Evolutionary conservation across 2,888 invertebrate genomes (phyloP).

Genomic region (Bhutanitis thaidina): DNA sequence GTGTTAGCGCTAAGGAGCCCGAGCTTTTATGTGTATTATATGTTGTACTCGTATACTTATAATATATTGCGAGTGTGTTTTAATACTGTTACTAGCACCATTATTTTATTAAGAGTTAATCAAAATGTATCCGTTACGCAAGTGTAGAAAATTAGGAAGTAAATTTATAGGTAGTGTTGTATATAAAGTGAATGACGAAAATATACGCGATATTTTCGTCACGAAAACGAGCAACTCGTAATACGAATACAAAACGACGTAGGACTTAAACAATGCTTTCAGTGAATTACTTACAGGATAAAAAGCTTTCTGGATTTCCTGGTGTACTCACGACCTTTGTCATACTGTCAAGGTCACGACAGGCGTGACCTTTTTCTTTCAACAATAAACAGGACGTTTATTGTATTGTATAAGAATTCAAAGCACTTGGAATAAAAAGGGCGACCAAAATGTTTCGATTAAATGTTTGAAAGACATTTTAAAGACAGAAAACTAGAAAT

Average conservation of each 20-base stretch:
- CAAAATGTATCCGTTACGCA: background rate
- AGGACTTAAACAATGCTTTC: background rate
- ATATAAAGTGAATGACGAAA: background rate
- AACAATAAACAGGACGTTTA: too few relatives aligned
- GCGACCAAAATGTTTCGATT: too few relatives aligned
- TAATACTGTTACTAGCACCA: too few relatives aligned
- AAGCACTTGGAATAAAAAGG: too few relatives aligned
- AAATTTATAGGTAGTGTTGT: background rate
- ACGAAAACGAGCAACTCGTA: background rate
- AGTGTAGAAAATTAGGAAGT: background rate
- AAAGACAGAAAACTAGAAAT: too few relatives aligned
- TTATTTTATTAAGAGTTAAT: too few relatives aligned
- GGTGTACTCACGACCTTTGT: background rate
- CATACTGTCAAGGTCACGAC: background rate
- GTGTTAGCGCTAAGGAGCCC: too few relatives aligned
- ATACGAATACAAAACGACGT: background rate
- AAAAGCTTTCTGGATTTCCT: conserved; percentile 2
- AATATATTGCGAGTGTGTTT: too few relatives aligned
- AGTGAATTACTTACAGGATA: background rate
- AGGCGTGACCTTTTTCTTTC: background rate
- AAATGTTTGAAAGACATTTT: too few relatives aligned
- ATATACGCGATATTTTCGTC: background rate
- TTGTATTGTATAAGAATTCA: too few relatives aligned
- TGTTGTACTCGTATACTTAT: too few relatives aligned
- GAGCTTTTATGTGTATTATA: too few relatives aligned